These are phyloP conservation scores for Schizopygopsis malacanthus DNA, from an alignment of 2,797 vertebrate species.

Conservation along the genomic window DNA sequence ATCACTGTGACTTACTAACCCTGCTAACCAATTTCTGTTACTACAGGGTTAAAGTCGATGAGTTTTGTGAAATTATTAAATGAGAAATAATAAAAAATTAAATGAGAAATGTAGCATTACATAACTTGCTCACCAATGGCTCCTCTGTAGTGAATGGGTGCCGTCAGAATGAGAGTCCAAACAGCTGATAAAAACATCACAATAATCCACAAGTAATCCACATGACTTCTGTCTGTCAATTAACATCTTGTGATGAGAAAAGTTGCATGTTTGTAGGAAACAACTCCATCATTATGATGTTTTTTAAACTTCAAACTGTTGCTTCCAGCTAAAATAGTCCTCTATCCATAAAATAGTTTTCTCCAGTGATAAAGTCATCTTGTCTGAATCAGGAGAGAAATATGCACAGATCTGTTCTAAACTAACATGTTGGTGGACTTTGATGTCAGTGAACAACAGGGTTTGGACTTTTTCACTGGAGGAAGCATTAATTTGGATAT, in stretches of 20 bases:
- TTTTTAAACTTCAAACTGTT: not conserved
- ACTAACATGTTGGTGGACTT: not conserved
- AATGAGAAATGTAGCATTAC: not conserved
- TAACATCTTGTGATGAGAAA: not conserved
- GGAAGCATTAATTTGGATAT: not conserved
- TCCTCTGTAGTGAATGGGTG: not conserved
- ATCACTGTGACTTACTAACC: slow-evolving; percentile 18
- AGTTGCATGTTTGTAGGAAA: not conserved
- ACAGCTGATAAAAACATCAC: not conserved
- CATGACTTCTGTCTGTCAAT: not conserved
- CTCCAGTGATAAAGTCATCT: not conserved
- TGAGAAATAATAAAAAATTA: not conserved
- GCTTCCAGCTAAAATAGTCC: not conserved
- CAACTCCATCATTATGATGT: not conserved
- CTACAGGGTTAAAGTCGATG: not conserved
- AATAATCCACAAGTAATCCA: not conserved
- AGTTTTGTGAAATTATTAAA: not conserved
- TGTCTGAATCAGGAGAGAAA: not conserved
- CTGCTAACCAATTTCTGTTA: not conserved
- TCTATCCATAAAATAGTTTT: not conserved
- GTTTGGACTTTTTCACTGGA: not conserved
- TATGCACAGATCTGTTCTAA: not conserved
- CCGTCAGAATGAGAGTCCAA: not conserved
- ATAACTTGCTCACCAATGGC: not conserved
- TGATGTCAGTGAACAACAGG: not conserved